These are phyloP conservation scores for Mobula birostris DNA, from an alignment of 2,113 vertebrate species.

Conservation along the genomic window DNA sequence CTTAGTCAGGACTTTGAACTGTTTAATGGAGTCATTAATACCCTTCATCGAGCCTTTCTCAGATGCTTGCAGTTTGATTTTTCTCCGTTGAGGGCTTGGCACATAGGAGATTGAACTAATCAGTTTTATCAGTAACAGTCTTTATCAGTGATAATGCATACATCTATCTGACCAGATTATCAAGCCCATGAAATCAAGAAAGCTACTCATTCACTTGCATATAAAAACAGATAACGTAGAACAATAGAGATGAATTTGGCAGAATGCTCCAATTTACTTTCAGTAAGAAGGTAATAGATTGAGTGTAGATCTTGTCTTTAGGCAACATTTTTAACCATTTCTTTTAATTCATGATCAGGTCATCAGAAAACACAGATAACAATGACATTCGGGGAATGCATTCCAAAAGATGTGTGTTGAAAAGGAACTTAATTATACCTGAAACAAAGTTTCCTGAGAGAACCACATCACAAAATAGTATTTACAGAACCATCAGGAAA, in stretches of 20 bases:
- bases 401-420: not conserved
- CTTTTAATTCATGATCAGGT: not conserved
- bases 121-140: not conserved
- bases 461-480: not conserved
- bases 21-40: not conserved
- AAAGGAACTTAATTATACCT: not conserved
- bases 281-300: not conserved
- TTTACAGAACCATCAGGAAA: not conserved
- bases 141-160: not conserved
- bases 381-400: not conserved
- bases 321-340: not conserved
- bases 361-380: not conserved
- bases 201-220: not conserved
- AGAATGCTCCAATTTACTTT: not conserved
- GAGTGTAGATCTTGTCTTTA: not conserved
- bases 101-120: not conserved
- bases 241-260: not conserved
- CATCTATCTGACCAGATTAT: not conserved
- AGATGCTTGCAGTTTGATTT: not conserved
- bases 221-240: not conserved
- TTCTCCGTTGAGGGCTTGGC: not conserved
- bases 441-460: not conserved
- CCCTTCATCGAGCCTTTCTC: not conserved
- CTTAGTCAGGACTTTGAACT: not conserved
- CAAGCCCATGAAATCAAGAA: not conserved